A percentile compares a stretch with the other conserved stretches of the same genome.
These are phyloP conservation scores for Brachycybe producta DNA, from an alignment of 2,888 invertebrate species.

Conservation along the genomic window DNA sequence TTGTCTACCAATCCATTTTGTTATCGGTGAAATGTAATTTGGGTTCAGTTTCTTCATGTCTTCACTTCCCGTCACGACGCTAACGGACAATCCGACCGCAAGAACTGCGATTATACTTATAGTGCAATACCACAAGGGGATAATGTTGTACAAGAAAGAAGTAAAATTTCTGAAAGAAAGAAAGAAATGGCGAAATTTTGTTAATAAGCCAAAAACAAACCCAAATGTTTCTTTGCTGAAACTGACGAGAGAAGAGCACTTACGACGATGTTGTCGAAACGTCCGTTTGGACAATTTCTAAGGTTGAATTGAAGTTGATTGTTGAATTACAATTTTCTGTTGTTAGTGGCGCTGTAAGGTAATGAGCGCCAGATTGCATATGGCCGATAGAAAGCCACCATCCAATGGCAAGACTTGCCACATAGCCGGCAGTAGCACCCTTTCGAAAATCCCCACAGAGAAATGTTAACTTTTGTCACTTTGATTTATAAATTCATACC, in stretches of 20 bases:
- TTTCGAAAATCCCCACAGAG: background rate
- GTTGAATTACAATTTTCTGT: background rate
- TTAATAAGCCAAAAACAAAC: too few relatives aligned
- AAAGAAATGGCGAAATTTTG: too few relatives aligned
- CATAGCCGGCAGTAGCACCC: background rate
- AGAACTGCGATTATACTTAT: constrained; percentile 7
- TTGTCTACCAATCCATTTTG: too few relatives aligned
- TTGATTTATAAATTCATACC: background rate
- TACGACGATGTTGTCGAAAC: background rate
- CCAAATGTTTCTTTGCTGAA: too few relatives aligned
- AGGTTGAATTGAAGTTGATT: background rate
- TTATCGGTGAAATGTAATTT: too few relatives aligned
- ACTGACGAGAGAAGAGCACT: background rate
- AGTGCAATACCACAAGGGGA: constrained; percentile 9
- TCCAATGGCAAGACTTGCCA: constrained; percentile 1
- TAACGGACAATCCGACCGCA: background rate
- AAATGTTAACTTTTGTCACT: background rate
- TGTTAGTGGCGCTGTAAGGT: constrained; percentile 5
- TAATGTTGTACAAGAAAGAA: background rate
- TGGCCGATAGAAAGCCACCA: constrained; percentile 10
- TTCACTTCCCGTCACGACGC: constrained; percentile 7
- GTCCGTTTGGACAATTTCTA: background rate
- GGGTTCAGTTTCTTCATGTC: too few relatives aligned
- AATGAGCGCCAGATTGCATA: background rate
- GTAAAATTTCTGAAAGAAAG: too few relatives aligned